Conservation (phyloP, 2,888 invertebrate species). For the Calliopum simillimum region DNA sequence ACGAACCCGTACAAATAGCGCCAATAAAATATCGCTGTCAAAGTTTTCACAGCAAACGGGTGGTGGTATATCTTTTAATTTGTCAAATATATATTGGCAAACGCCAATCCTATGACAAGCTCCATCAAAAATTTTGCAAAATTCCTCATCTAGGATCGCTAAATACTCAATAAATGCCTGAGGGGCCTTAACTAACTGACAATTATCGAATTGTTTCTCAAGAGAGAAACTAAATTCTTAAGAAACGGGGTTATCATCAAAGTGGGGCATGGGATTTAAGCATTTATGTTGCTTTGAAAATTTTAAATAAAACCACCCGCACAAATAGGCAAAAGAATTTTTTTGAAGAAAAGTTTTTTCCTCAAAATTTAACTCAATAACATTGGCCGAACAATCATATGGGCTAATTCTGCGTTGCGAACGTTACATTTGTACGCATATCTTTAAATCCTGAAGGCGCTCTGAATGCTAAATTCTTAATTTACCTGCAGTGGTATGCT, state of each 20-base stretch:
- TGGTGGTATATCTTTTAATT: too few species aligned
- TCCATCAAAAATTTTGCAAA: not conserved
- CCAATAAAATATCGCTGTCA: too few species aligned
- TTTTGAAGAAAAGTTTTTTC: not conserved
- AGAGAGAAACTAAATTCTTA: not conserved
- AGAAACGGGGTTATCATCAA: constrained; percentile 4
- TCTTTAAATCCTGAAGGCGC: too few species aligned
- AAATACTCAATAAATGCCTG: not conserved
- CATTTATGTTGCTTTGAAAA: too few species aligned
- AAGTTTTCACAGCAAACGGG: too few species aligned
- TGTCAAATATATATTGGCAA: too few species aligned
- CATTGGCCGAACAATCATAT: not conserved
- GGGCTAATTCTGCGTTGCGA: not conserved
- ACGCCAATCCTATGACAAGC: constrained; percentile 8
- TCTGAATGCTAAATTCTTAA: too few species aligned
- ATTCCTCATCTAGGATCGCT: not conserved
- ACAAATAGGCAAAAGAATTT: constrained; percentile 1
- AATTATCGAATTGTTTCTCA: constrained; percentile 1
- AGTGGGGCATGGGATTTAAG: constrained; percentile 1
- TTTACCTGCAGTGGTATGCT: too few species aligned
- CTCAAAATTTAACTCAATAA: not conserved
- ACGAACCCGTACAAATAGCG: too few species aligned
- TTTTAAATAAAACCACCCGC: constrained; percentile 10
- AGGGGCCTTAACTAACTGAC: not conserved
- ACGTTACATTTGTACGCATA: too few species aligned